Base-by-base conservation (phyloP, 2,888 invertebrate species). In the Leptinotarsa juncta region DNA sequence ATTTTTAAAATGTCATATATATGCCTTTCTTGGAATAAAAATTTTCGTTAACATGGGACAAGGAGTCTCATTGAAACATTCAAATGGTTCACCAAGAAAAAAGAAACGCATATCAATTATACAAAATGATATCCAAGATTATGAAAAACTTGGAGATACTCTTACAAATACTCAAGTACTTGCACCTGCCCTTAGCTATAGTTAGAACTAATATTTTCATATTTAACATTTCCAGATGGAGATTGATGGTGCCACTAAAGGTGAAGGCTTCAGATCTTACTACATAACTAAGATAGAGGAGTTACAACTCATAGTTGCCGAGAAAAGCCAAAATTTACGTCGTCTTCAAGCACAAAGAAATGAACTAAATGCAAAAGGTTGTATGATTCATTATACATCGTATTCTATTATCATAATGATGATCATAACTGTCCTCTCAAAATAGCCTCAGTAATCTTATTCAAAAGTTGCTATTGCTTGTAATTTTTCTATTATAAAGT, bases 221-320 rank as follows among this genome's bases (percentile, higher is more conserved):
- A 55, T 53, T n/a, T 65, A 51, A 51, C 4, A 55, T 48, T 87
- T 88, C 77, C 82, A 92, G 92, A 94, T 94, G 94, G 94, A 94
- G 79, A 91, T 94, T 76, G 94, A 94, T 87, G 90, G 89, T 78
- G 90, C 88, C 79, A 89, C 86, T 3, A 94, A 93, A 85, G 95
- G 96, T 10, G 97, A 97, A 86, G 97, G 97, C 1, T 96, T 98
- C 86, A 94, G 97, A 78, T 96, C 97, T 0, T 99, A 99, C 89
- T 99, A 98, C 86, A 95, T 97, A 82, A 97, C 97, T 68, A 99
- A 99, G 90, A 98, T 98, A 78, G 99, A 99, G 88, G 98, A 99
- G 88, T 90, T 99, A 26, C 97, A 98, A 88, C 90, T 98, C 71
- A 93, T 96, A 82, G 97, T 99, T 5, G 96, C 97, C n/a, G 98